Base-by-base conservation (phyloP, 2,888 invertebrate genomes). In the Hypena proboscidalis region DNA sequence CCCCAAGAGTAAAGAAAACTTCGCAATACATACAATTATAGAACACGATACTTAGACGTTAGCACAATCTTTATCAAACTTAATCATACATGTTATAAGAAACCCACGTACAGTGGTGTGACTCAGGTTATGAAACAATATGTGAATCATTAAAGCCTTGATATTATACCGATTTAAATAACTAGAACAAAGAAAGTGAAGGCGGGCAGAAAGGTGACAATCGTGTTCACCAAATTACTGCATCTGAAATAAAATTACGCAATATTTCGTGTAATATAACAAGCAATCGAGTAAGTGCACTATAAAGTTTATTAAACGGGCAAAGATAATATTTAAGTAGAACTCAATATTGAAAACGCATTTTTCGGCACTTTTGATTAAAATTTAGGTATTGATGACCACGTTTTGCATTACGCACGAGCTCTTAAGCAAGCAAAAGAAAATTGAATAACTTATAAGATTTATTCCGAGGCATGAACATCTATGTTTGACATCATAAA, bases 161-260 rank as follows among this genome's bases (percentile, higher is more conserved):
- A 40, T 33, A 26, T 50, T 47, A 50, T 45, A 50, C 34, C 47
- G 38, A 51, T 59, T 25, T 35, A 19, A 17, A 22, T 43, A 40
- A 48, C 42, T 37, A 17, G 32, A 36, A 55, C 38, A 52, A 50
- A 58, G 60, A 59, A 64, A 52, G 60, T 49, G 56, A 47, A 48
- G 51, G 48, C 27, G 17, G 17, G 20, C 23, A 8, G 42, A 41
- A 35, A 14, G 36, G 41, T 45, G 17, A 15, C 9, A 25, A 26
- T 11, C 6, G 6, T 32, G 13, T 6, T 35, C 11, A 20, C 3
- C 1, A 14, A 22, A 5, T 10, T 8, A 7, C 11, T 26, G 19
- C 26, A 10, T 15, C 7, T 10, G 15, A 32, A 32, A 32, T 29
- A 7, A 17, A 30, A 15, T 22, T 23, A 9, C 6, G 15, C 2